phyloP scores from a whole-genome alignment of 2,797 vertebrate genomes.

The Crypturellus tataupa region DNA sequence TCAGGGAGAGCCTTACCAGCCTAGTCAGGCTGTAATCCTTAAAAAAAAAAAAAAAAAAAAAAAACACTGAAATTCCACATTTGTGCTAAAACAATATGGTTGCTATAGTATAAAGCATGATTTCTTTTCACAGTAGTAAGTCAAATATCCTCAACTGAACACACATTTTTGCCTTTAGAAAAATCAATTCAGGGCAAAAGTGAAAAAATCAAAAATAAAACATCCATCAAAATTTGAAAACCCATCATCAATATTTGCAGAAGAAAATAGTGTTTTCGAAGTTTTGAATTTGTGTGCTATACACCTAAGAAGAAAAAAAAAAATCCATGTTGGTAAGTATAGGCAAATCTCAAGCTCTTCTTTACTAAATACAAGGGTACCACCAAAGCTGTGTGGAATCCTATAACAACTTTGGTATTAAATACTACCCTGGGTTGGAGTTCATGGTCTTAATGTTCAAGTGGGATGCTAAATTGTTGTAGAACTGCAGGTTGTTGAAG shows the following conservation, averaged over 20 bases:
- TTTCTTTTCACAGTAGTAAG: neutral
- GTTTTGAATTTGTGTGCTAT: neutral
- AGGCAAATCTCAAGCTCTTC: neutral
- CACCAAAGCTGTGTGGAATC: neutral
- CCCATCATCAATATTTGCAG: fast-evolving
- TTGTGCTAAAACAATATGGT: neutral
- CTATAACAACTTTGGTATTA: neutral
- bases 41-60: neutral
- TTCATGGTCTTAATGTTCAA: neutral
- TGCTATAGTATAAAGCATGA: neutral
- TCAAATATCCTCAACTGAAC: neutral
- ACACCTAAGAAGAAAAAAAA: too few species aligned
- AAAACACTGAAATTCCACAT: neutral
- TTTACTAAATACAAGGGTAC: neutral
- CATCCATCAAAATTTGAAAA: neutral
- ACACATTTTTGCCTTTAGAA: neutral
- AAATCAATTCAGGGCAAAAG: neutral
- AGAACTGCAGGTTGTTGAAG: neutral
- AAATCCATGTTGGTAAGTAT: neutral
- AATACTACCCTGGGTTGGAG: neutral
- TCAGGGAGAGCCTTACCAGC: neutral
- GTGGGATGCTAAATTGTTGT: neutral
- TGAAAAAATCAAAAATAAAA: neutral
- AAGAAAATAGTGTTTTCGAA: neutral
- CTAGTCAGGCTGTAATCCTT: neutral